Evolutionary conservation across 2,888 invertebrate species (phyloP), one percentile per base, ranked within the genome.

Genomic region (Notodonta dromedarius): DNA sequence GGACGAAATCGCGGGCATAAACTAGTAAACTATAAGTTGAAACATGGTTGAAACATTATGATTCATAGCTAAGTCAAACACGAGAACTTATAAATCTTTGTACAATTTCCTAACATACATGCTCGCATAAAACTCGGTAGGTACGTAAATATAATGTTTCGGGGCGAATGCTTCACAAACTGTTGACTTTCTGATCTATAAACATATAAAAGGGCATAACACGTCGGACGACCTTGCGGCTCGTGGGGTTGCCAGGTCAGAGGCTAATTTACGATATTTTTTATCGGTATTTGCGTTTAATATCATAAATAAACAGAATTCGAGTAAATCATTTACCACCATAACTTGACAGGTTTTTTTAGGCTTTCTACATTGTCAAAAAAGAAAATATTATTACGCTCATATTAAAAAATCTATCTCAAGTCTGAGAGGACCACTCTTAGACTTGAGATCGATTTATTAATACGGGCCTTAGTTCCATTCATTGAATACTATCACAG

Each of bases 171-270:
- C 71, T 68, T 74, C 77, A 70, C 70, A 57, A 63, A 66, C 62
- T 63, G 64, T 68, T 64, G 59, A 63, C 68, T 76, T 67, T 65
- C 63, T 57, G 70, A 67, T 77, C 65, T 75, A 68, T 61, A 65
- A 63, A 62, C 77, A 72, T 67, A 24, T 24, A 74, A 71, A 77
- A 73, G 70, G 75, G 63, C 70, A 71, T 65, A 64, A 61, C 59
- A 39, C 62, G 63, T 59, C 61, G 53, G 65, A 55, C 53, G 70
- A 67, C 77, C 75, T 78, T 74, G 69, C 42, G 58, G 58, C 61
- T 48, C 40, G 5, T 57, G 66, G 67, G 71, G 68, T 11, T 65
- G 58, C 4, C 40, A 57, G 35, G 46, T 14, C 24, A 51, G 32
- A 16, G 14, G 1, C 35, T 5, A 35, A n/a, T 14, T 16, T 50